Base-by-base conservation (phyloP, 2,888 invertebrate species). In the Unio pictorum region DNA sequence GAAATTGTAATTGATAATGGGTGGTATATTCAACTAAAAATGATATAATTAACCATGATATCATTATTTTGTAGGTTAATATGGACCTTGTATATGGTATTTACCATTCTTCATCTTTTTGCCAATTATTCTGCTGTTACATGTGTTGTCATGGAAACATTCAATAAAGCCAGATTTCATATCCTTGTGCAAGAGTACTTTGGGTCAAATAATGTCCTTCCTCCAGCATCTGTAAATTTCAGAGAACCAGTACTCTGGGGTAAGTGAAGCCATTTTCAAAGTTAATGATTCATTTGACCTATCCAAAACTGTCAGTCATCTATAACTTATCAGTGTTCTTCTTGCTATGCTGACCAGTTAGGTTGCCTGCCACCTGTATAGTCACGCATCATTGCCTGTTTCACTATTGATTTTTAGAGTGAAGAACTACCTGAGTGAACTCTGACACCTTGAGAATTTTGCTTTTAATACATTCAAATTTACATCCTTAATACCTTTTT, bases 121-220 rank as follows among this genome's bases (percentile, higher is more conserved):
- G 94, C 95, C 65, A 99, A 99, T 91, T 96, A 96, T 87, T 92
- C 93, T 81, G 97, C 98, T 2, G 96, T 98, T 0, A 93, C 93
- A 76, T 92, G 95, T 0, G 93, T 98, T 17, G 93, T 94, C 80
- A 92, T 98, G 88, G 93, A 93, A 79, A 94, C 94, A 0, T 92
- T 98, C 59, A 98, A 98, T 88, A 94, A 93, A 83, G 93, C 94
- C 45, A 92, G 98, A 65, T 93, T 95, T 78, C 91, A 94, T 28
- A 92, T 95, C 34, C 68, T 89, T 7, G 91, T 96, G 34, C 92
- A 93, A 77, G 91, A 93, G 66, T 96, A 94, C 88, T 91, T 95
- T 69, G 91, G 90, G 28, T 91, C 92, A 8, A 93, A 93, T 68
- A 89, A 91, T 0, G 91, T 95, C 76, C 91, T 93, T 1, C 90